phyloP scores from a whole-genome alignment of 2,888 invertebrate genomes.

The Acheta domesticus region DNA sequence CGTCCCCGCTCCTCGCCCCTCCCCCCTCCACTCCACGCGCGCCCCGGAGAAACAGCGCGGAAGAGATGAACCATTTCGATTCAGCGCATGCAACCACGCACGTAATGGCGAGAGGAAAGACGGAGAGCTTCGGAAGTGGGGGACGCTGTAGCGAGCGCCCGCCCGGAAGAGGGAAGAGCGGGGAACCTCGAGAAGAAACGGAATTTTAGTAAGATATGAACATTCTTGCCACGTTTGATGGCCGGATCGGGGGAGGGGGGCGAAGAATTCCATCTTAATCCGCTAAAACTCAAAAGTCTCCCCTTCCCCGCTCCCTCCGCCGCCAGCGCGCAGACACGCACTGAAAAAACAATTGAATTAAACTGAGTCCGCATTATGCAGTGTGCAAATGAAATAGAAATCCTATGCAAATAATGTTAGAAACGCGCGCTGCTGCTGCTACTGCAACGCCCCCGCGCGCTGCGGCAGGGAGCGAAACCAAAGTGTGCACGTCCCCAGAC shows the following conservation, averaged over 20 bases:
- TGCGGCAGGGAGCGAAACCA: too few species aligned
- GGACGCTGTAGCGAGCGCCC: neutral
- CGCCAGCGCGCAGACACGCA: slow-evolving; percentile 29
- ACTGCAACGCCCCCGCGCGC: neutral
- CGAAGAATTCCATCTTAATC: neutral
- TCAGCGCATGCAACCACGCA: neutral
- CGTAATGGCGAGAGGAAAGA: neutral
- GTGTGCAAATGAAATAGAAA: slow-evolving; percentile 57
- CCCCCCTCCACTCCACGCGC: too few species aligned
- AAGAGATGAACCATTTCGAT: slow-evolving; percentile 10
- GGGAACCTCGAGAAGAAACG: neutral
- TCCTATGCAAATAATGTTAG: slow-evolving; percentile 51
- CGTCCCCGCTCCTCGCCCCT: too few species aligned
- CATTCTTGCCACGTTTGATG: slow-evolving; percentile 21
- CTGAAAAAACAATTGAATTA: slow-evolving; percentile 51
- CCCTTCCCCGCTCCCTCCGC: slow-evolving; percentile 19
- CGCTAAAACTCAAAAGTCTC: neutral
- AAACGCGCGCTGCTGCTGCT: slow-evolving; percentile 31
- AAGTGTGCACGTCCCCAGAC: too few species aligned
- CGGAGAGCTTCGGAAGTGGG: neutral
- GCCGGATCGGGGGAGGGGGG: neutral
- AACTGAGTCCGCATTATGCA: slow-evolving; percentile 50
- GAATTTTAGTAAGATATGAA: slow-evolving; percentile 11
- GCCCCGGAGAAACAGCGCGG: neutral
- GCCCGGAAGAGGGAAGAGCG: neutral